Base-by-base conservation (phyloP, 1,140 invertebrate genomes). In the Micrasema minimum region DNA sequence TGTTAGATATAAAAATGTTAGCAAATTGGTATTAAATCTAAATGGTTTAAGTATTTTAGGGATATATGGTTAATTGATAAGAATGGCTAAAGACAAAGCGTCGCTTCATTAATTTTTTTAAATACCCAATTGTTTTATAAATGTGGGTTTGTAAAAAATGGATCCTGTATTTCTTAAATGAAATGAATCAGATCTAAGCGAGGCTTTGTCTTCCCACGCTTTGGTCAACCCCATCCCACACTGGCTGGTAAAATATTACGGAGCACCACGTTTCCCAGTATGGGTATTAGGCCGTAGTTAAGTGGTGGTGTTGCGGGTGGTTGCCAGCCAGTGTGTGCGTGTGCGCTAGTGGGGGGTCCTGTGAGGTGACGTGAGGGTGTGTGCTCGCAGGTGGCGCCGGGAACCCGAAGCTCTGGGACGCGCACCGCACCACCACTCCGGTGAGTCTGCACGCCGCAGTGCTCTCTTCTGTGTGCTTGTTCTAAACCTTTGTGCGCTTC, bases 401-500 rank as follows among this genome's bases (percentile, higher is more conserved):
- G 79, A 41, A 16, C 57, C 59, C 45, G 59, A 78, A 77, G 79
- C 75, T 81, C 76, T 83, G 83, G 82, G 80, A 83, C 76, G 74
- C 82, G 78, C 82, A 77, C 77, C 82, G 80, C 77, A 80, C 76
- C 80, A 79, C 80, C 80, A 79, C 80, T 76, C 77, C 82, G 83
- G 83, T 84, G 84, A 84, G 82, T 72, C 66, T 41, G n/a, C 51
- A 22, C 66, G 26, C 66, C n/a, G 18, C 31, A n/a, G 14, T 31
- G 7, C 31, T 38, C 55, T 46, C 11, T 46, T 12, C 41, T 45
- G 41, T 45, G 41, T 12, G 41, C 11, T 3, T 11, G 2, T 12
- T 45, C 41, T 45, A 45, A 45, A 16, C 14, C 41, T 45, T 45
- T 11, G 11, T 6, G 37, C 37, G 11, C 37, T 38, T 38, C 11